A percentile compares a stretch with the other conserved stretches of the same genome.
These are phyloP conservation scores for Alethe castanea DNA, from an alignment of 2,113 vertebrate genomes.

Conservation along the genomic window DNA sequence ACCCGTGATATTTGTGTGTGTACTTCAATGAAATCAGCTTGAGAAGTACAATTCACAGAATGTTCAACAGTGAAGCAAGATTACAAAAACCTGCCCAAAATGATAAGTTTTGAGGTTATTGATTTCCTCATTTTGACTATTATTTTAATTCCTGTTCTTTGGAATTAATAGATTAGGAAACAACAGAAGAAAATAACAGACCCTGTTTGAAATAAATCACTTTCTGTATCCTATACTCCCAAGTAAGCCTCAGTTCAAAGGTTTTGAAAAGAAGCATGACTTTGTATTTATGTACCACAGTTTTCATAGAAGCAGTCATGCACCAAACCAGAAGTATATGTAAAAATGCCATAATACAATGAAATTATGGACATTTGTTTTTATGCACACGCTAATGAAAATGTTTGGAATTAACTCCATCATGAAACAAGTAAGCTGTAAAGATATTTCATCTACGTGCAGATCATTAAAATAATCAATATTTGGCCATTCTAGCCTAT, in stretches of 20 bases:
- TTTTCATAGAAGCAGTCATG: background rate
- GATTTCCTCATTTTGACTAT: background rate
- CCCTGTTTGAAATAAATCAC: background rate
- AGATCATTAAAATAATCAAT: background rate
- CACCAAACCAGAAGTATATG: background rate
- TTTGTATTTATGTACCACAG: background rate
- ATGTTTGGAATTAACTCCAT: background rate
- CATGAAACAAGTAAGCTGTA: background rate
- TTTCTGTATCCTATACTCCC: background rate
- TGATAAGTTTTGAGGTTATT: background rate
- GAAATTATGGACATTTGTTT: background rate
- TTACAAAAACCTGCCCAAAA: background rate
- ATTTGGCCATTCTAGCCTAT: background rate
- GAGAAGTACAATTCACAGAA: background rate
- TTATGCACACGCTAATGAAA: background rate
- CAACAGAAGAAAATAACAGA: background rate
- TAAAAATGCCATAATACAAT: background rate
- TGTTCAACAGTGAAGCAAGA: background rate
- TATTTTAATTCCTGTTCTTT: background rate
- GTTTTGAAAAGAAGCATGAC: background rate
- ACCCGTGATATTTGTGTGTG: rapidly evolving
- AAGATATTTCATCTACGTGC: background rate
- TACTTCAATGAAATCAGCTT: background rate
- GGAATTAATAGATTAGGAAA: background rate
- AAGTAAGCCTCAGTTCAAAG: background rate